phyloP scores from a whole-genome alignment of 2,113 vertebrate genomes.

The Ploceus nigricollis region DNA sequence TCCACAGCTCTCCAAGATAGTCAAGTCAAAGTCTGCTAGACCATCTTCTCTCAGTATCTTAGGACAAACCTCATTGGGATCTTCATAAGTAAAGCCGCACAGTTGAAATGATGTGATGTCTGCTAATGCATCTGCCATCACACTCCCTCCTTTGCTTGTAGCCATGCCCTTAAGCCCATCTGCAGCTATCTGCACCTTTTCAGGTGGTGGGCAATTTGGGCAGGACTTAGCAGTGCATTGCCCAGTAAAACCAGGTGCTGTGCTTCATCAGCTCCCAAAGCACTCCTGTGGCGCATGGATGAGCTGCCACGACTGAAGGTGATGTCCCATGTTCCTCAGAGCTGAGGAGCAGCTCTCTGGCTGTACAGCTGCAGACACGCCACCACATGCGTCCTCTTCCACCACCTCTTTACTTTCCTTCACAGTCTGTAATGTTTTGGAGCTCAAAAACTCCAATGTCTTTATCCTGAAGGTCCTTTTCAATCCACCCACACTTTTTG shows the following conservation, averaged over 20 bases:
- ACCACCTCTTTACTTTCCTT: not conserved
- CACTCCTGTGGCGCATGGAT: fast-evolving
- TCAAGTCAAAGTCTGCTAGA: not conserved
- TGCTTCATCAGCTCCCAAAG: not conserved
- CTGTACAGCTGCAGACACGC: not conserved
- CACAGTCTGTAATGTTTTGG: not conserved
- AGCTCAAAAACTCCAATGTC: not conserved
- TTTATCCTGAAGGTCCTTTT: not conserved
- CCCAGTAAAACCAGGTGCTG: not conserved
- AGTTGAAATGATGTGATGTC: not conserved
- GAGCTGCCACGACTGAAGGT: not conserved
- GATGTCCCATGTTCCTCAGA: not conserved
- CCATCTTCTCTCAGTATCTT: not conserved
- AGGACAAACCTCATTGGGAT: not conserved
- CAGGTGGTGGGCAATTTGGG: not conserved
- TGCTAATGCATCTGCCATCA: not conserved
- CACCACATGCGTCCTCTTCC: not conserved
- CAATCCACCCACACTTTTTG: not conserved
- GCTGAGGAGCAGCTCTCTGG: not conserved
- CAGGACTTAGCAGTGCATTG: not conserved
- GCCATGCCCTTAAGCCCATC: not conserved
- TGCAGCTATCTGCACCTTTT: not conserved
- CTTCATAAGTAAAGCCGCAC: not conserved
- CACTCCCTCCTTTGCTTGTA: not conserved
- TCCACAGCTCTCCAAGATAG: not conserved